phyloP scores from a whole-genome alignment of 2,113 vertebrate genomes.

The Crotophaga sulcirostris region DNA sequence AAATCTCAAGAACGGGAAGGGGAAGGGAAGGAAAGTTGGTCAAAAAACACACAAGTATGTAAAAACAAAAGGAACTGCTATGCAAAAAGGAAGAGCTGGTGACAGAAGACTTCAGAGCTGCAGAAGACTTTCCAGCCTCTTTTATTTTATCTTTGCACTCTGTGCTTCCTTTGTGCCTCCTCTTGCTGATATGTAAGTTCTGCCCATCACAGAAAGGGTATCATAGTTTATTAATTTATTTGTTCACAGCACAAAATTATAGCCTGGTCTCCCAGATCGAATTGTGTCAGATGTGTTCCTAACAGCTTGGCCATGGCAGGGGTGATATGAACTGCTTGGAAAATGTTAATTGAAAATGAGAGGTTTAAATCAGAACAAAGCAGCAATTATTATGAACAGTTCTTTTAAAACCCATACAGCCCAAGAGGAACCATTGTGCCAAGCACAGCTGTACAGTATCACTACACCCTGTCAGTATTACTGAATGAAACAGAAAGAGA shows the following conservation, averaged over 20 bases:
- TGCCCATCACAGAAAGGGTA: neutral
- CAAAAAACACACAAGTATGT: neutral
- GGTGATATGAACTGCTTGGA: neutral
- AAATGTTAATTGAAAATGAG: constrained; percentile 45
- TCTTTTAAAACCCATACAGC: neutral
- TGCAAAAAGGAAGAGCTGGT: neutral
- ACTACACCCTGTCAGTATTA: neutral
- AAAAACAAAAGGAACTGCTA: neutral
- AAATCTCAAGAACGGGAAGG: neutral
- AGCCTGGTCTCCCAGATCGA: neutral
- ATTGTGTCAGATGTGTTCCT: neutral
- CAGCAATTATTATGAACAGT: neutral
- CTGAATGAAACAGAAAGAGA: constrained; percentile 21
- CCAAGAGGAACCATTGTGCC: neutral
- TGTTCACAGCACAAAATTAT: neutral
- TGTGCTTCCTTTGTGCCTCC: neutral
- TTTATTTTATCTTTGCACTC: neutral
- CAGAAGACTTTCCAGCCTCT: neutral
- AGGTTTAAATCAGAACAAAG: constrained; percentile 11
- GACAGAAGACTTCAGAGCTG: neutral
- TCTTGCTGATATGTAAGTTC: neutral
- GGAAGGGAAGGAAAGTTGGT: neutral
- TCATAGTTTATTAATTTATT: neutral
- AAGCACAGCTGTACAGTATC: neutral
- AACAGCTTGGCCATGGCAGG: neutral